Base-by-base conservation (phyloP, 92 coral and sea anemone genomes). In the Isaurus tuberculatus region DNA sequence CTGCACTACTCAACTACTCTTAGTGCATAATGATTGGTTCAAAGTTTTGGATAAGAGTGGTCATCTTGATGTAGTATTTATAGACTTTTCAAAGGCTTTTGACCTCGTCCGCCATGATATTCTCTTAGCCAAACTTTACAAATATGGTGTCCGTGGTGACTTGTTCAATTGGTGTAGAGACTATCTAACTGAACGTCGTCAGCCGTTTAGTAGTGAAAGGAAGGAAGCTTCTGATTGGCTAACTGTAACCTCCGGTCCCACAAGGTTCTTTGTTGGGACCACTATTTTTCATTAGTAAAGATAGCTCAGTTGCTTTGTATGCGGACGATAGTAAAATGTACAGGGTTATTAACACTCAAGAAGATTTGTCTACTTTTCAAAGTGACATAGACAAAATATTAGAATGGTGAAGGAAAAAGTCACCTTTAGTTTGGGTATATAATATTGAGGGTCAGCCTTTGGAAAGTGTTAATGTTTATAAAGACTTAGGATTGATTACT, bases 241-340 rank as follows among this genome's bases (percentile, higher is more conserved):
- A 48, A 48, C 0, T 16, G 55, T 48, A 4, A 83, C 80, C 61
- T 83, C 8, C 81, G 34, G 80, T 83, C 20, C 71, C 70, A 17
- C 87, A 72, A 83, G 87, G 81, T n/a, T 83, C 79, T n/a, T 17
- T 83, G 80, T 33, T 83, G 70, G 87, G 66, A n/a, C 79, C 86
- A 0, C 34, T 71, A 70, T 70, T 83, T 61, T 83, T 72, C n/a
- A 72, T 83, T 17, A 19, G 15, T 66, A 58, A 58, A 20, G 29
- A 58, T n/a, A 58, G 65, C 10, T 29, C 46, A 66, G 31, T 66
- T 30, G 72, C 72, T 34, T 58, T 85, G 44, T 77, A 65, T 77
- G 84, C 70, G 65, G 88, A 85, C 55, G 70, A 85, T 19, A 85
- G 75, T 49, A 75, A 48, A 64, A 17, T 74, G 73, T 72, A 72